Conservation (phyloP, 2,888 invertebrate genomes). For the Nemotelus nigrinus region DNA sequence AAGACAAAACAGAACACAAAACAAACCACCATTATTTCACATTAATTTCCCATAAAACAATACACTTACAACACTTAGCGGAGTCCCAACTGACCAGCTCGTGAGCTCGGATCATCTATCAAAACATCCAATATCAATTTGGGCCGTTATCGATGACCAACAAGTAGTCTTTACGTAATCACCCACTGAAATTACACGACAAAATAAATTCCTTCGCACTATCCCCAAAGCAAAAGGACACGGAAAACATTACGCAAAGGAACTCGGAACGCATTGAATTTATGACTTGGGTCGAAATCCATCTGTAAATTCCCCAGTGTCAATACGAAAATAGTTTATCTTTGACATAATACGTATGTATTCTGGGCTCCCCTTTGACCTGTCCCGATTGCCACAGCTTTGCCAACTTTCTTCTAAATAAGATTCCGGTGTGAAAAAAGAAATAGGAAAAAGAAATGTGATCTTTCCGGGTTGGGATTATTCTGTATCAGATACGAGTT, state of each 20-base stretch:
- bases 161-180: slow-evolving; percentile 43
- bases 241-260: slow-evolving; percentile 25
- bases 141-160: slow-evolving; percentile 37
- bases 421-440: slow-evolving; percentile 19
- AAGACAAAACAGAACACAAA: no score
- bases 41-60: no score
- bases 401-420: slow-evolving; percentile 5
- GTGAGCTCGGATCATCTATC: slow-evolving; percentile 11
- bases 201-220: slow-evolving; percentile 38
- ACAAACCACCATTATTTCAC: no score
- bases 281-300: slow-evolving; percentile 44
- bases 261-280: slow-evolving; percentile 38
- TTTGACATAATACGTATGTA: slow-evolving; percentile 50
- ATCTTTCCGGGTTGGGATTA: slow-evolving; percentile 16
- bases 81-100: no score
- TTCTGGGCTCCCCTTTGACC: slow-evolving; percentile 39
- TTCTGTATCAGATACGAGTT: slow-evolving; percentile 1
- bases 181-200: slow-evolving; percentile 31
- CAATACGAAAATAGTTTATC: slow-evolving; percentile 53
- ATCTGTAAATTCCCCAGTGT: slow-evolving; percentile 44
- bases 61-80: no score
- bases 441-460: slow-evolving; percentile 1
- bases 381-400: slow-evolving; percentile 3
- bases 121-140: slow-evolving; percentile 39
- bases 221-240: slow-evolving; percentile 34